Evolutionary conservation across 2,797 vertebrate species (phyloP).

Genomic region (Sebastes jordani): DNA sequence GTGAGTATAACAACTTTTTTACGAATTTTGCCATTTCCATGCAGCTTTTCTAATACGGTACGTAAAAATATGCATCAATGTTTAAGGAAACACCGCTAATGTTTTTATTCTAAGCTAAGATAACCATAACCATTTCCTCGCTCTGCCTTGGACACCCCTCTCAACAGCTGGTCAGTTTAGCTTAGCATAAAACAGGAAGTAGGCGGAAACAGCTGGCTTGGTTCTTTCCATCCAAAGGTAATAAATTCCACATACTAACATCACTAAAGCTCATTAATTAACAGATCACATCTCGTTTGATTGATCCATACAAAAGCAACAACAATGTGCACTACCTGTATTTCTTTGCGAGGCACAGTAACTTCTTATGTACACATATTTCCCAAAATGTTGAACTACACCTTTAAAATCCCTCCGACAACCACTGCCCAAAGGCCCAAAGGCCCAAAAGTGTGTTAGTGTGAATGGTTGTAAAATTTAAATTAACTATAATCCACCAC

Average conservation of each 20-base stretch:
- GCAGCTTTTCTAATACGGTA: too few species aligned
- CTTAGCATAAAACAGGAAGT: background rate
- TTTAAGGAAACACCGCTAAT: too few species aligned
- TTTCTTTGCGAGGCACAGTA: background rate
- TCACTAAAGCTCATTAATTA: background rate
- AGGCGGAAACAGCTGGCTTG: background rate
- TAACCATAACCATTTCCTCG: too few species aligned
- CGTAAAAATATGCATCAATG: too few species aligned
- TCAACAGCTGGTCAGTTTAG: too few species aligned
- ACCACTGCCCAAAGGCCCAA: background rate
- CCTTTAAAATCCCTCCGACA: background rate
- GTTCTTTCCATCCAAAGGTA: background rate
- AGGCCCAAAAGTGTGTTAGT: background rate
- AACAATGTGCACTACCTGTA: background rate
- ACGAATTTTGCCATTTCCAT: too few species aligned
- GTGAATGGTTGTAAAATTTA: too few species aligned
- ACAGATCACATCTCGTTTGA: background rate
- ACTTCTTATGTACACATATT: background rate
- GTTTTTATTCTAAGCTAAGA: too few species aligned
- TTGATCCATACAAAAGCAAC: background rate
- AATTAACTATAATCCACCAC: background rate
- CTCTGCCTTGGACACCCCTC: too few species aligned
- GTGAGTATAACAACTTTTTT: too few species aligned
- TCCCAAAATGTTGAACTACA: background rate
- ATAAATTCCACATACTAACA: background rate